These are phyloP conservation scores for Tetragnatha montana DNA, from an alignment of 2,888 invertebrate genomes.

Conservation along the genomic window DNA sequence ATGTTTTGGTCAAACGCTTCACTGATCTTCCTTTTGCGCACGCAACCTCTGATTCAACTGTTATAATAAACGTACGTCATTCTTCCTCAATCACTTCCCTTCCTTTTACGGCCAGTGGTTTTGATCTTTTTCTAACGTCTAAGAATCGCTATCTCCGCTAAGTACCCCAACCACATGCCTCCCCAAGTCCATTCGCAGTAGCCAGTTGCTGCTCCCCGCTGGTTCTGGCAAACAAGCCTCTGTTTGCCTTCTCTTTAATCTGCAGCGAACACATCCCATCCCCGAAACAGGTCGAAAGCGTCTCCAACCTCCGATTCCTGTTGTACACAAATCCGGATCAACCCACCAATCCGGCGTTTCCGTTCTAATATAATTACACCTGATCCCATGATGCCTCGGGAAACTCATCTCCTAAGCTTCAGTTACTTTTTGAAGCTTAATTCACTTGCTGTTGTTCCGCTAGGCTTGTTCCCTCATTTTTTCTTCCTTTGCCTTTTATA, in stretches of 20 bases:
- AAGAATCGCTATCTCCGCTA: slow-evolving; percentile 5
- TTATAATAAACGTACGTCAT: neutral
- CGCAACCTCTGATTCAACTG: slow-evolving; percentile 6
- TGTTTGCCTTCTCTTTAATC: slow-evolving; percentile 5
- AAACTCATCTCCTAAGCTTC: slow-evolving; percentile 43
- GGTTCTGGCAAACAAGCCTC: neutral
- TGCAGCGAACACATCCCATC: neutral
- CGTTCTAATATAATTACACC: slow-evolving; percentile 28
- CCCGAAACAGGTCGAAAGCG: slow-evolving; percentile 50
- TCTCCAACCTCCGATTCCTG: slow-evolving; percentile 52
- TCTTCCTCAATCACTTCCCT: neutral
- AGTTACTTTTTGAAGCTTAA: slow-evolving; percentile 50
- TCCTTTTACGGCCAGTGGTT: slow-evolving; percentile 14
- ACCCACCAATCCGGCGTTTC: slow-evolving; percentile 43
- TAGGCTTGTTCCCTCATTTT: slow-evolving; percentile 20
- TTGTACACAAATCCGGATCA: slow-evolving; percentile 45
- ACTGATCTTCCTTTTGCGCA: neutral
- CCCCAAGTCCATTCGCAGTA: neutral
- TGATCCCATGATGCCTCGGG: slow-evolving; percentile 1
- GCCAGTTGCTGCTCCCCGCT: slow-evolving; percentile 3
- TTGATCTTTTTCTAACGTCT: slow-evolving; percentile 11
- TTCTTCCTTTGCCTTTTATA: slow-evolving; percentile 15
- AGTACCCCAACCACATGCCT: neutral
- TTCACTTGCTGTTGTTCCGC: slow-evolving; percentile 41
- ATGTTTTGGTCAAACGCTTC: slow-evolving; percentile 28